These are phyloP conservation scores for Hemaris fuciformis DNA, from an alignment of 2,888 invertebrate genomes.

Conservation along the genomic window DNA sequence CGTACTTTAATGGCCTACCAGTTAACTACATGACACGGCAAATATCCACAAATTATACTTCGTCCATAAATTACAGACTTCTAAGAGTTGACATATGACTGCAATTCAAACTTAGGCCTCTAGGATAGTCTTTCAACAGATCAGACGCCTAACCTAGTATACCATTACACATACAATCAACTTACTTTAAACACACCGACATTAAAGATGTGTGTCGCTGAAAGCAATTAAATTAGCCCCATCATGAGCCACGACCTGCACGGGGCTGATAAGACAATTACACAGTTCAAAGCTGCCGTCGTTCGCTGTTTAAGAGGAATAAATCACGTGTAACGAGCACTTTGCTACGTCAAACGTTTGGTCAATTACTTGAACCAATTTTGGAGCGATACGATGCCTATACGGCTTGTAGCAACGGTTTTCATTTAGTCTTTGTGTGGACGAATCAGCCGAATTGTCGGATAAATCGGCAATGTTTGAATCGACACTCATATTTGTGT, in stretches of 20 bases:
- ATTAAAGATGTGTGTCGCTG: too few relatives aligned
- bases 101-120: too few relatives aligned
- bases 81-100: too few relatives aligned
- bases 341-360: conserved; percentile 34
- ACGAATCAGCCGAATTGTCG: not conserved
- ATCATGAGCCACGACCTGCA: not conserved
- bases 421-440: not conserved
- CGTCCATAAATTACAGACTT: too few relatives aligned
- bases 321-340: conserved; percentile 43
- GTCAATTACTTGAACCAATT: conserved; percentile 20
- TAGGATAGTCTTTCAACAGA: too few relatives aligned
- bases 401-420: not conserved
- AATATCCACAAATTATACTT: too few relatives aligned
- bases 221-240: conserved; percentile 1
- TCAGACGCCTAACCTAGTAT: too few relatives aligned
- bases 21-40: too few relatives aligned
- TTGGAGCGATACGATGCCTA: not conserved
- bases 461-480: not conserved
- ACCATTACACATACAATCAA: too few relatives aligned
- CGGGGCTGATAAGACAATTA: not conserved
- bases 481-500: not conserved
- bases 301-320: conserved; percentile 21
- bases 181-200: too few relatives aligned
- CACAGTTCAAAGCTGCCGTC: not conserved
- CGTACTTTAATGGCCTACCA: too few relatives aligned